These are phyloP conservation scores for Sphaeramia orbicularis DNA, from an alignment of 2,797 vertebrate genomes.

Conservation along the genomic window DNA sequence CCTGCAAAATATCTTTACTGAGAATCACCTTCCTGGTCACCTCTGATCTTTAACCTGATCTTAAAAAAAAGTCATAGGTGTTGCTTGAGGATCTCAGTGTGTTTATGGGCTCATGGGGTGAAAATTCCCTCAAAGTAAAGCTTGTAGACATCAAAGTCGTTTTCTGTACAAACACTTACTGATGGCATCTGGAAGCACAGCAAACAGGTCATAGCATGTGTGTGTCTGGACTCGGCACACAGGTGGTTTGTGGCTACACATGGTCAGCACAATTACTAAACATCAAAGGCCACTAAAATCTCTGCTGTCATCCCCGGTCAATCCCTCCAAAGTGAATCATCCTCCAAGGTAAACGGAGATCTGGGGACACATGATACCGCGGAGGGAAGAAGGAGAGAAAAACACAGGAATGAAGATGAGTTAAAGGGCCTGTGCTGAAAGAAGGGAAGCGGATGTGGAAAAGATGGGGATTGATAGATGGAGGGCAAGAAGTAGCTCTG, in stretches of 20 bases:
- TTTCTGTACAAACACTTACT: constrained; percentile 50
- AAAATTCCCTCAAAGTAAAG: constrained; percentile 68
- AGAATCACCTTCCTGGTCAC: constrained; percentile 32
- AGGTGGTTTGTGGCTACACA: constrained; percentile 31
- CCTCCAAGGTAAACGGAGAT: constrained; percentile 49
- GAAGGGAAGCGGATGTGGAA: constrained; percentile 26
- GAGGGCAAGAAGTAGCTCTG: constrained; percentile 38
- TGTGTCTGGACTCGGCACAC: constrained; percentile 16
- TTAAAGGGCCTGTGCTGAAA: constrained; percentile 31
- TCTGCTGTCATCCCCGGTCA: constrained; percentile 48
- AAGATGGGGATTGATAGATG: constrained; percentile 48
- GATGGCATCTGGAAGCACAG: constrained; percentile 64
- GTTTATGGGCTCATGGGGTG: constrained; percentile 34
- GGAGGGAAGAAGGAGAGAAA: constrained; percentile 19
- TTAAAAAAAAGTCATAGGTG: constrained; percentile 40
- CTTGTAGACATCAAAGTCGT: constrained; percentile 68
- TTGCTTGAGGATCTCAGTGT: constrained; percentile 40
- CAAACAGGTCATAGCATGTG: constrained; percentile 40
- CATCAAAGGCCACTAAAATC: constrained; percentile 70
- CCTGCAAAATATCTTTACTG: constrained; percentile 23
- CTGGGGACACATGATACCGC: constrained; percentile 25
- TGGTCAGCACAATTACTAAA: constrained; percentile 71
- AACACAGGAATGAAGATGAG: constrained; percentile 40
- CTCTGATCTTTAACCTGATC: constrained; percentile 42
- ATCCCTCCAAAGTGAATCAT: constrained; percentile 56